Evolutionary conservation across 2,797 vertebrate genomes (phyloP).

Genomic region (Nyctibius grandis): DNA sequence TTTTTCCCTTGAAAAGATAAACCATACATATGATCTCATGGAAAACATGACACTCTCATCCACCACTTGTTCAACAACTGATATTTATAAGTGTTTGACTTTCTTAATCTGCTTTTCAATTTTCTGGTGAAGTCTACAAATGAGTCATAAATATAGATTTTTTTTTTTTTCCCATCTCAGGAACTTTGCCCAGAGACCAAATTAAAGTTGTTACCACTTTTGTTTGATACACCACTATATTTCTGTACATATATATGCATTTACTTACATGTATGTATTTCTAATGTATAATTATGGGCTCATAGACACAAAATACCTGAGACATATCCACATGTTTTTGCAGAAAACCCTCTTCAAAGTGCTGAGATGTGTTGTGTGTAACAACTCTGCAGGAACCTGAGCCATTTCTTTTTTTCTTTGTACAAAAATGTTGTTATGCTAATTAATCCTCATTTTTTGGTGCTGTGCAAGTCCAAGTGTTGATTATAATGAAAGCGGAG

Average conservation of each 20-base stretch:
- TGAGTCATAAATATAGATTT: background rate
- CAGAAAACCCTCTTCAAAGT: background rate
- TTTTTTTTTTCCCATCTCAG: background rate
- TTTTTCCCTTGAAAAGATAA: background rate
- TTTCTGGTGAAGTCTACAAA: background rate
- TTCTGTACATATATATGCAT: background rate
- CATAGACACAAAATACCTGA: background rate
- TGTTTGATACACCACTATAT: background rate
- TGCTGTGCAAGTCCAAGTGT: background rate
- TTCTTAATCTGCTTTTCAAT: background rate
- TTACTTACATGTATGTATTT: background rate
- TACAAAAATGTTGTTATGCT: background rate
- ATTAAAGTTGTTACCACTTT: background rate
- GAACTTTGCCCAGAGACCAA: background rate
- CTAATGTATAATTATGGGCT: background rate
- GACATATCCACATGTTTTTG: background rate
- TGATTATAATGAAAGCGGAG: background rate
- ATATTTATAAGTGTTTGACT: background rate
- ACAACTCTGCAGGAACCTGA: background rate
- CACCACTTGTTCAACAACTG: background rate
- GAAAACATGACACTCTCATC: background rate
- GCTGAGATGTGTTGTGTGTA: background rate
- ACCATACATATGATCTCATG: background rate
- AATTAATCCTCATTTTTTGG: background rate
- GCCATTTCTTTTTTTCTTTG: background rate